Conservation (phyloP, 2,888 invertebrate species). For the Hypolimnas misippus region DNA sequence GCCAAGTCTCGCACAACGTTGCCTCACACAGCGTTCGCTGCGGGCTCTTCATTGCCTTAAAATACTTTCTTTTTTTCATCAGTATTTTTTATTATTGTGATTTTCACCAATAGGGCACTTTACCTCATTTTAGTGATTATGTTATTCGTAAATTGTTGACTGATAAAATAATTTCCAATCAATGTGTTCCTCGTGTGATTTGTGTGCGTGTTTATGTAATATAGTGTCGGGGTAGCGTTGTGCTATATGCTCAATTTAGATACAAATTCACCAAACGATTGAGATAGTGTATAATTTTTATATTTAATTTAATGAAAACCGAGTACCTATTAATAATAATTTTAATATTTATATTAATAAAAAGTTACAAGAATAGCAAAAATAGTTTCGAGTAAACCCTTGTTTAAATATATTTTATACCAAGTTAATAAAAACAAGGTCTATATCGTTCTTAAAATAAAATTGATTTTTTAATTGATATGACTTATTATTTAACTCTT, state of each 20-base stretch:
- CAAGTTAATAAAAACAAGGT: constrained; percentile 54
- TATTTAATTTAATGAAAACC: constrained; percentile 82
- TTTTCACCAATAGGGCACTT: constrained; percentile 76
- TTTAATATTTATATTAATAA: constrained; percentile 84
- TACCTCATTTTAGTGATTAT: constrained; percentile 78
- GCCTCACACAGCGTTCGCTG: constrained; percentile 73
- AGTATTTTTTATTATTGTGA: constrained; percentile 79
- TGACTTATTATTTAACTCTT: constrained; percentile 43
- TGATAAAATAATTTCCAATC: constrained; percentile 82
- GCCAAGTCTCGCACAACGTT: constrained; percentile 73
- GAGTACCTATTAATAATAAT: constrained; percentile 83
- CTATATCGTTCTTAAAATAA: constrained; percentile 62
- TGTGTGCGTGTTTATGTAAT: constrained; percentile 64
- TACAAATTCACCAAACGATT: constrained; percentile 82
- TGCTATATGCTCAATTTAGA: constrained; percentile 84
- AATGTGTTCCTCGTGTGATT: constrained; percentile 77
- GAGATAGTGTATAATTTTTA: constrained; percentile 81
- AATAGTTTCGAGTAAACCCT: constrained; percentile 59
- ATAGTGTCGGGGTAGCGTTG: constrained; percentile 80
- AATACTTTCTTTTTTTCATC: constrained; percentile 60
- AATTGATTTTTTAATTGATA: constrained; percentile 56
- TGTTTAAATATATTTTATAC: constrained; percentile 64
- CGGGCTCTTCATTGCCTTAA: constrained; percentile 50
- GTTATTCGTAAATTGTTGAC: constrained; percentile 78
- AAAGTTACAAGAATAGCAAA: constrained; percentile 73